These are phyloP conservation scores for Micropoecilia bifurca DNA, from an alignment of 2,797 vertebrate species.

Conservation along the genomic window DNA sequence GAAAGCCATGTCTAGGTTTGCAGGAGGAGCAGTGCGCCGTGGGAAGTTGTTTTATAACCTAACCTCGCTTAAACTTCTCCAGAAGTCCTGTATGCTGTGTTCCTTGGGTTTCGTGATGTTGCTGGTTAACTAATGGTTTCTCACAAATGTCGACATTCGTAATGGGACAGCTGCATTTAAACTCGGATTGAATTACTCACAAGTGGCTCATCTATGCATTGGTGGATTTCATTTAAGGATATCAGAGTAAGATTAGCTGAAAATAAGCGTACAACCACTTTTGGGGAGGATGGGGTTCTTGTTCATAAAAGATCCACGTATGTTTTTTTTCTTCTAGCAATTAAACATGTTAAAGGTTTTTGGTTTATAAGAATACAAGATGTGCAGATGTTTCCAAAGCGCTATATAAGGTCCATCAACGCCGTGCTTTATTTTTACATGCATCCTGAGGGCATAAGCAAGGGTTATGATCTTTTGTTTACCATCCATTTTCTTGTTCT, in stretches of 20 bases:
- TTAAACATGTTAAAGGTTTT: neutral
- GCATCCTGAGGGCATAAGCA: constrained; percentile 11
- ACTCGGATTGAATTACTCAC: neutral
- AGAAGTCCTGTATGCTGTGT: neutral
- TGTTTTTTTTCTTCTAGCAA: neutral
- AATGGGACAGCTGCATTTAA: neutral
- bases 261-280: neutral
- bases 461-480: constrained; percentile 32
- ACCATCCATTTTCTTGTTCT: constrained; percentile 6
- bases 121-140: neutral
- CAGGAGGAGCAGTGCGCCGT: neutral
- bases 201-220: neutral
- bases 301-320: neutral
- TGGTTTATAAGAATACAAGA: neutral
- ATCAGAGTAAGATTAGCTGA: neutral
- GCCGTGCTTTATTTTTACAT: constrained; percentile 32
- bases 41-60: neutral
- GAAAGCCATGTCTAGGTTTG: neutral
- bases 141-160: neutral
- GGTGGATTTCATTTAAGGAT: neutral
- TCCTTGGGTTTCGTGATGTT: neutral
- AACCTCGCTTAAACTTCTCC: neutral
- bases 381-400: neutral
- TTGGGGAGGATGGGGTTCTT: too few relatives aligned
- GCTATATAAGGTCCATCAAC: neutral